phyloP scores from a whole-genome alignment of 1,140 invertebrate species.

The Pollicipes pollicipes region DNA sequence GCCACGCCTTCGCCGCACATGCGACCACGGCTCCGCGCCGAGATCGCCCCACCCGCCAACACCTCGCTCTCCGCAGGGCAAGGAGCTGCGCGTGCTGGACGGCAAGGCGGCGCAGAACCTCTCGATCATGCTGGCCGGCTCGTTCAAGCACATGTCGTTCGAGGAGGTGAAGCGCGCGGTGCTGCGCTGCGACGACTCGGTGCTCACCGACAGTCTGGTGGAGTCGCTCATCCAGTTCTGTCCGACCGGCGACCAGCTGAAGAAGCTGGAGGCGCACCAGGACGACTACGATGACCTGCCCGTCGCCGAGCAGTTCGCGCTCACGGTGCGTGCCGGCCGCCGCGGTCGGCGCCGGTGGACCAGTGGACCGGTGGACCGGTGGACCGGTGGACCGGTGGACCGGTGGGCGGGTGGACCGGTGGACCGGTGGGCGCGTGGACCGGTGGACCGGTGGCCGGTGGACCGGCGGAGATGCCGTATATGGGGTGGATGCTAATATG shows the following conservation, averaged over 20 bases:
- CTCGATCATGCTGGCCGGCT: constrained; percentile 72
- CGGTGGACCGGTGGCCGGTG: too few species aligned
- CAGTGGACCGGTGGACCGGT: too few species aligned
- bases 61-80: constrained; percentile 44
- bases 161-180: constrained; percentile 68
- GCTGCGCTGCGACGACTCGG: constrained; percentile 62
- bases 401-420: too few species aligned
- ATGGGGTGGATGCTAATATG: too few species aligned
- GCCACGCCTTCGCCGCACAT: too few species aligned
- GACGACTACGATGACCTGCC: constrained; percentile 61
- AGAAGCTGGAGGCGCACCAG: constrained; percentile 55
- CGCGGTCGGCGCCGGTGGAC: too few species aligned
- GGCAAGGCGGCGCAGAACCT: constrained; percentile 86
- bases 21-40: too few species aligned
- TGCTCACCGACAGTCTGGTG: constrained; percentile 59
- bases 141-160: constrained; percentile 73
- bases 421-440: too few species aligned
- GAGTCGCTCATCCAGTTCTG: constrained; percentile 67
- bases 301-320: constrained; percentile 85
- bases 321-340: constrained; percentile 69
- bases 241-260: constrained; percentile 72
- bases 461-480: too few species aligned
- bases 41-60: too few species aligned
- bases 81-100: constrained; percentile 71
- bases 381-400: too few species aligned